Percentiles rank a stretch among this genome's conserved stretches.
Conservation (phyloP, 35 echinoderm and acorn worm genomes). For the Chiridota heheva region DNA sequence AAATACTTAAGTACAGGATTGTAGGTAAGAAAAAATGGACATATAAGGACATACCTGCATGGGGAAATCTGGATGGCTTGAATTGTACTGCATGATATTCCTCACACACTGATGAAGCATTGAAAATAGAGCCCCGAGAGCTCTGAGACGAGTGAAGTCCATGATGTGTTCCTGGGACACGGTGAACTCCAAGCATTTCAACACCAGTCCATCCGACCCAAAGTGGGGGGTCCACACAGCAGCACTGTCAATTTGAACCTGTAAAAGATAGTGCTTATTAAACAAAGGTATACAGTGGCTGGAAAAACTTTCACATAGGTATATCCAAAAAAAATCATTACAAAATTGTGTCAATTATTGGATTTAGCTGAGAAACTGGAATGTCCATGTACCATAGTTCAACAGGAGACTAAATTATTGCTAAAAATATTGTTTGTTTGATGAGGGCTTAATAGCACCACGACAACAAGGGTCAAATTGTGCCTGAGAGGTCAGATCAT, state of each 20-base stretch:
- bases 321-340: background rate
- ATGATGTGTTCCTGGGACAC: conserved; percentile 92
- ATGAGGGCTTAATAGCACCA: no score
- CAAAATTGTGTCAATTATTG: background rate
- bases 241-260: conserved; percentile 85
- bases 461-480: no score
- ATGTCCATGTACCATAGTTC: background rate
- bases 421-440: no score
- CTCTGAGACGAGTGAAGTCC: conserved; percentile 95
- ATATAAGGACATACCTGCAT: conserved; percentile 72
- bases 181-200: conserved; percentile 75
- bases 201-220: conserved; percentile 71
- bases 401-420: no score
- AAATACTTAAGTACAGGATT: no score
- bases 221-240: conserved; percentile 74
- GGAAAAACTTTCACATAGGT: no score
- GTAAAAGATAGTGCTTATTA: background rate
- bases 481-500: no score
- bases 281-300: background rate
- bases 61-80: conserved; percentile 84
- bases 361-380: no score
- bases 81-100: conserved; percentile 94
- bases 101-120: conserved; percentile 83
- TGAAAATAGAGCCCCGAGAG: conserved; percentile 87
- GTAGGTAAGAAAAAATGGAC: no score